phyloP scores from a whole-genome alignment of 2,888 invertebrate genomes.

The Papilio elwesi region DNA sequence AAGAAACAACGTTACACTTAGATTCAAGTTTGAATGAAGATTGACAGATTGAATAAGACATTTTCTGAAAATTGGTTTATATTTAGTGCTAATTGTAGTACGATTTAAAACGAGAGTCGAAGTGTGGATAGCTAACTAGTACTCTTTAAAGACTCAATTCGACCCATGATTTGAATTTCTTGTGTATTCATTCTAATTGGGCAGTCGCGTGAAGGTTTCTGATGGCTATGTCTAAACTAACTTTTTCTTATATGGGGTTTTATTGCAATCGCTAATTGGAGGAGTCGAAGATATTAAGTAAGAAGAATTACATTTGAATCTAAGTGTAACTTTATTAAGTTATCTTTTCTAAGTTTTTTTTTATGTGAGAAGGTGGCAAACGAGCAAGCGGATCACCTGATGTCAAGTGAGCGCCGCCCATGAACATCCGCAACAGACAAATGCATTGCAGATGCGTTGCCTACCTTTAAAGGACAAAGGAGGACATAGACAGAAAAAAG shows the following conservation, averaged over 20 bases:
- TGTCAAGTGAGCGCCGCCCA: no score
- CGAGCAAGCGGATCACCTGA: no score
- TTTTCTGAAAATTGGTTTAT: background rate
- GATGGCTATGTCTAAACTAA: background rate
- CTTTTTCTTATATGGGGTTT: background rate
- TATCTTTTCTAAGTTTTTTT: no score
- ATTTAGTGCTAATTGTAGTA: background rate
- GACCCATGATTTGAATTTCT: background rate
- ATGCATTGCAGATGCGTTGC: no score
- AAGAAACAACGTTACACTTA: background rate
- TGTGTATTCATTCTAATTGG: background rate
- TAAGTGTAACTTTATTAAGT: no score
- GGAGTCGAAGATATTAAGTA: no score
- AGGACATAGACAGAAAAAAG: no score
- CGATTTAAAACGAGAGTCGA: slow-evolving; percentile 9
- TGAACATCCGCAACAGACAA: no score
- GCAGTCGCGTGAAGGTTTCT: background rate
- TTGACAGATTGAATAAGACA: slow-evolving; percentile 2
- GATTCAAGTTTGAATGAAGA: background rate
- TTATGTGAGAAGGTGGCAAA: no score
- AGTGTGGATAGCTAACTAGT: slow-evolving; percentile 1
- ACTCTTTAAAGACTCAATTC: slow-evolving; percentile 31
- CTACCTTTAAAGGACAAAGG: no score
- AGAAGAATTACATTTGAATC: no score
- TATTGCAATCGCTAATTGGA: background rate